These are phyloP conservation scores for mouse (Mus musculus) DNA, from an alignment of 2,113 vertebrate genomes.

Conservation along the genomic window DNA sequence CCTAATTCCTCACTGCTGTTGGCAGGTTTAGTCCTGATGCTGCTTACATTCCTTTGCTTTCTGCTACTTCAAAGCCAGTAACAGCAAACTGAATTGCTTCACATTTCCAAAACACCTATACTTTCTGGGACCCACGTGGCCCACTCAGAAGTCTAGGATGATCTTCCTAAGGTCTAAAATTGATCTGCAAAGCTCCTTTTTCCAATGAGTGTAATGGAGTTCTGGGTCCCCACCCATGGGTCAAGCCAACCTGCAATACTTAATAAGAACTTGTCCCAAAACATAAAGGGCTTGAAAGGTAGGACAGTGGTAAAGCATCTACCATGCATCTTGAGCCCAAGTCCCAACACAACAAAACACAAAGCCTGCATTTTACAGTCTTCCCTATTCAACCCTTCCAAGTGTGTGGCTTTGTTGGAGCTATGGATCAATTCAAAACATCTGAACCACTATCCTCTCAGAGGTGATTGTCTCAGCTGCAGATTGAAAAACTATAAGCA, in stretches of 20 bases:
- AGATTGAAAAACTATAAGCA: not conserved
- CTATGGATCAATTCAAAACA: not conserved
- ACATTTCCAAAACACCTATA: not conserved
- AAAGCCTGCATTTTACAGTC: conserved; percentile 14
- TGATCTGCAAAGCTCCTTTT: conserved; percentile 41
- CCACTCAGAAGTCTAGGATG: not conserved
- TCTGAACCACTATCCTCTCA: conserved; percentile 52
- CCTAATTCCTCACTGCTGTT: not conserved
- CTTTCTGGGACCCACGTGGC: not conserved
- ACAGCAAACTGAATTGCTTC: not conserved
- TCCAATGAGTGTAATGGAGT: not conserved
- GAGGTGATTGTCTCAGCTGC: conserved; percentile 30
- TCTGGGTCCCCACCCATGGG: not conserved
- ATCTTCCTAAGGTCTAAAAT: not conserved
- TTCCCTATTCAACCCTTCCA: conserved; percentile 10
- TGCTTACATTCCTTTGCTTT: not conserved
- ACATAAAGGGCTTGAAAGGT: not conserved
- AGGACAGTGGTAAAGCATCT: not conserved
- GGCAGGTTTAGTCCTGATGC: conserved; percentile 11
- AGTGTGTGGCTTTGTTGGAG: not conserved
- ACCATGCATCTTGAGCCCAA: not conserved
- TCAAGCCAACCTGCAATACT: not conserved
- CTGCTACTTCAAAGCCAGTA: not conserved
- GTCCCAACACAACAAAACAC: not conserved
- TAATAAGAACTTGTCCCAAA: not conserved